These are phyloP conservation scores for Mimas tiliae DNA, from an alignment of 2,888 invertebrate species.

Conservation along the genomic window DNA sequence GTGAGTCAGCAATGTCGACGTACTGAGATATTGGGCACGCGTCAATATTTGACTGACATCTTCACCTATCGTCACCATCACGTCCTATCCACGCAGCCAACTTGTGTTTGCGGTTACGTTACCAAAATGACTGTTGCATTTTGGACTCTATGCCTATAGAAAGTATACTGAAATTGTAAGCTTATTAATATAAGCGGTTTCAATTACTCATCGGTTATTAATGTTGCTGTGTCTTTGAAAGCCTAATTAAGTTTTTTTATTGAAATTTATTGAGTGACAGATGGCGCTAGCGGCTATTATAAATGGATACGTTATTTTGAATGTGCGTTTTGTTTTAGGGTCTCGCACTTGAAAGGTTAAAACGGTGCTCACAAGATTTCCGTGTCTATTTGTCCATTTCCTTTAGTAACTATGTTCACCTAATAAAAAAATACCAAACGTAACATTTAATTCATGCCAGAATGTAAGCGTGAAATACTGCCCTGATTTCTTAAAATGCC, in stretches of 20 bases:
- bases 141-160: slow-evolving; percentile 45
- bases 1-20: slow-evolving; percentile 57
- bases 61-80: slow-evolving; percentile 79
- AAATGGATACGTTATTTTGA: slow-evolving; percentile 70
- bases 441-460: too few species aligned
- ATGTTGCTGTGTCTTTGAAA: slow-evolving; percentile 74
- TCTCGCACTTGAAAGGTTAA: neutral
- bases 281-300: slow-evolving; percentile 80
- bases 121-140: slow-evolving; percentile 35
- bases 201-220: slow-evolving; percentile 46
- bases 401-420: neutral
- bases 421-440: too few species aligned
- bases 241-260: slow-evolving; percentile 83
- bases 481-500: too few species aligned
- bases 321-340: slow-evolving; percentile 34
- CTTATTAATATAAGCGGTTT: slow-evolving; percentile 30
- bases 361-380: neutral
- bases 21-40: slow-evolving; percentile 71
- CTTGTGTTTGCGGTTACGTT: slow-evolving; percentile 39
- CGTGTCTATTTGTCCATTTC: neutral
- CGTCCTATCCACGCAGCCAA: slow-evolving; percentile 55
- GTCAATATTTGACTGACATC: slow-evolving; percentile 80
- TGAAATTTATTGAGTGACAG: slow-evolving; percentile 81
- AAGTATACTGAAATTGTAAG: neutral
- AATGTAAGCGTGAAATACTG: too few species aligned